These are phyloP conservation scores for Salvelinus sp. DNA, from an alignment of 2,113 vertebrate species.

Conservation along the genomic window DNA sequence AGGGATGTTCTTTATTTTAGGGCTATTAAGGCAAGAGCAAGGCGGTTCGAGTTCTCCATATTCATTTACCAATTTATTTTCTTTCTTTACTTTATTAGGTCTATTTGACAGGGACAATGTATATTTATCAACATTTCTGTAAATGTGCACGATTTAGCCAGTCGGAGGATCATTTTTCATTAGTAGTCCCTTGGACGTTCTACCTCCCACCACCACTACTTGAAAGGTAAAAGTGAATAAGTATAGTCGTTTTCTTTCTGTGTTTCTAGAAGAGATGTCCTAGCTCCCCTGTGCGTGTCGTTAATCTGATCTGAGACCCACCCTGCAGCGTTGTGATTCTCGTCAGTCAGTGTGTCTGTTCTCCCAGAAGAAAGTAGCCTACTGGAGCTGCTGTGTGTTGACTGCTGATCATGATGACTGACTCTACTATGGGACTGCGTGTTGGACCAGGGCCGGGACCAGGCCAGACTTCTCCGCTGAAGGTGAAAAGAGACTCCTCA, in stretches of 20 bases:
- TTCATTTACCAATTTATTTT: constrained; percentile 8
- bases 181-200: background rate
- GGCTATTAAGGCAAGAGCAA: constrained; percentile 9
- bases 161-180: no score
- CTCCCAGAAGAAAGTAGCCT: constrained; percentile 16
- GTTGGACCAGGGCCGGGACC: constrained; percentile 7
- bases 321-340: background rate
- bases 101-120: background rate
- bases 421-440: constrained; percentile 7
- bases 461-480: constrained; percentile 10
- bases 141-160: no score
- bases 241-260: constrained; percentile 1
- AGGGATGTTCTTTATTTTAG: background rate
- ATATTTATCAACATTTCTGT: no score
- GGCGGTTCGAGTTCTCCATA: constrained; percentile 15
- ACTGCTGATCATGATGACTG: constrained; percentile 8
- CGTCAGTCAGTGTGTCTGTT: background rate
- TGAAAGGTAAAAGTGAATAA: constrained; percentile 10
- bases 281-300: constrained; percentile 3
- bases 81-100: background rate
- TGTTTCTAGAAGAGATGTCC: constrained; percentile 5
- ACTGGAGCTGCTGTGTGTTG: background rate
- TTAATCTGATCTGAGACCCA: no score
- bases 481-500: constrained; percentile 9
- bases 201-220: constrained; percentile 1